These are phyloP conservation scores for Limnothrissa miodon DNA, from an alignment of 2,113 vertebrate genomes.

Conservation along the genomic window DNA sequence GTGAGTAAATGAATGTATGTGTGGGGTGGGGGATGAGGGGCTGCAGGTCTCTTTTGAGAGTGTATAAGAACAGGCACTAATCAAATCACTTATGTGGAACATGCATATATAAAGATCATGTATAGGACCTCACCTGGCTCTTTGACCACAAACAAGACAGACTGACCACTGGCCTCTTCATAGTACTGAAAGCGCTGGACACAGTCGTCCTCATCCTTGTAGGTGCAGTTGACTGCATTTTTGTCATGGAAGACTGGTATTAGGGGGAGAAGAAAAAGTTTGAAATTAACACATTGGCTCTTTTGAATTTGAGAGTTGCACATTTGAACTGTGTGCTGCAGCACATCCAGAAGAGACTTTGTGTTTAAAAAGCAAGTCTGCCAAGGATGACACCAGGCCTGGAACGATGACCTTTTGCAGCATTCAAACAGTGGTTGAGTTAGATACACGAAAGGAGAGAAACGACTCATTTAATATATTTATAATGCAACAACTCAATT, in stretches of 20 bases:
- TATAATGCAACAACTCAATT: not conserved
- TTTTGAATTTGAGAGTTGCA: too few relatives aligned
- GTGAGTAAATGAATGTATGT: not conserved
- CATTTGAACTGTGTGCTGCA: too few relatives aligned
- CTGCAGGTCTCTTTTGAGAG: too few relatives aligned
- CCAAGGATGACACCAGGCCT: not conserved
- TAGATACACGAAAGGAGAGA: not conserved
- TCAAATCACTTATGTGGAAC: too few relatives aligned
- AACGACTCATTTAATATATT: not conserved
- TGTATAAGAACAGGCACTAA: too few relatives aligned
- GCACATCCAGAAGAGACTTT: not conserved
- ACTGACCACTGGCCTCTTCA: conserved; percentile 92
- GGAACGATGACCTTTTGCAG: not conserved
- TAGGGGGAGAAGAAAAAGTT: not conserved
- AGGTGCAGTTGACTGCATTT: conserved; percentile 91
- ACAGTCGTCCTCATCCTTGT: conserved; percentile 93
- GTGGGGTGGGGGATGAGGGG: too few relatives aligned
- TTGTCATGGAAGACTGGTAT: conserved; percentile 74
- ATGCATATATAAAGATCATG: not conserved
- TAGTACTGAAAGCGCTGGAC: conserved; percentile 93
- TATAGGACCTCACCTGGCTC: conserved; percentile 80
- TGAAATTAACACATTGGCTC: not conserved
- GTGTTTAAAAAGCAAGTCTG: not conserved
- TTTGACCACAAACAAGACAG: conserved; percentile 85
- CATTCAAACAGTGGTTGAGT: not conserved